These are phyloP conservation scores for Littorina saxatilis DNA, from an alignment of 1,140 invertebrate genomes.

Conservation along the genomic window DNA sequence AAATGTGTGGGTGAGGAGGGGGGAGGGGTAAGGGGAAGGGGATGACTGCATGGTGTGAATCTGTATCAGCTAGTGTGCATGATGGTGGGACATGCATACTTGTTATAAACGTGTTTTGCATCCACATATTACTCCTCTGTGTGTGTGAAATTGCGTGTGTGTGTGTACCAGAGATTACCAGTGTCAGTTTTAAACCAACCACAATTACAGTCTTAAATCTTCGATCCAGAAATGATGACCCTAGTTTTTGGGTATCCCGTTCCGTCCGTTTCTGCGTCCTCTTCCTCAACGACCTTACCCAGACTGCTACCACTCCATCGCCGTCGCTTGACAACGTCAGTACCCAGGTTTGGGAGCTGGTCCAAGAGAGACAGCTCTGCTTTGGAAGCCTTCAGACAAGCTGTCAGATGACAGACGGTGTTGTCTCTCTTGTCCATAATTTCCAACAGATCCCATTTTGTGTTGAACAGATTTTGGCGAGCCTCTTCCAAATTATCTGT, in stretches of 20 bases:
- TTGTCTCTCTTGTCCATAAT: slow-evolving; percentile 6
- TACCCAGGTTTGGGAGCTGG: neutral
- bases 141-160: too few relatives aligned
- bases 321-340: neutral
- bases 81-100: too few relatives aligned
- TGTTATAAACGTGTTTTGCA: too few relatives aligned
- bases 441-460: slow-evolving; percentile 27
- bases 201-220: neutral
- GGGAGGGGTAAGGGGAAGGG: too few relatives aligned
- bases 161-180: too few relatives aligned
- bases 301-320: neutral
- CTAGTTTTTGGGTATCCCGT: neutral
- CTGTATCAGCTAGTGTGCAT: too few relatives aligned
- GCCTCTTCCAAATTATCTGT: slow-evolving; percentile 18
- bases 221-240: neutral
- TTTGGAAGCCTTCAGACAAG: neutral
- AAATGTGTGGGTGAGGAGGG: too few relatives aligned
- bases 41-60: too few relatives aligned
- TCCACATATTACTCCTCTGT: too few relatives aligned
- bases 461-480: slow-evolving; percentile 15
- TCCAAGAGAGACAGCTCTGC: neutral
- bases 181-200: too few relatives aligned
- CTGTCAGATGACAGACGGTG: neutral
- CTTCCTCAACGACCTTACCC: neutral
- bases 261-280: neutral